Conservation (phyloP, 92 coral and sea anemone genomes). For the Anthopleura xanthogrammica region DNA sequence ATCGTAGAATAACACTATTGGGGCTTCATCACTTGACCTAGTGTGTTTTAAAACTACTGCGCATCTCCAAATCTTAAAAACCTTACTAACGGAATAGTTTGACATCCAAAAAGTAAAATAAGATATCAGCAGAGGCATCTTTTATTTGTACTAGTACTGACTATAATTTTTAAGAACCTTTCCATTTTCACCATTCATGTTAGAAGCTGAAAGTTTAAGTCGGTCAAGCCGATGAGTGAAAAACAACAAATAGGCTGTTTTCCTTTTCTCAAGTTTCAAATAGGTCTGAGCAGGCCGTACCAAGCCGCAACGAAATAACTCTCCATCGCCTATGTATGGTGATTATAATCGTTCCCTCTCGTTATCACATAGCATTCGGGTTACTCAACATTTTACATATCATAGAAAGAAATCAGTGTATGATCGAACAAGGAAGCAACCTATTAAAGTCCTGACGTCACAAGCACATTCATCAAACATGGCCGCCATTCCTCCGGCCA, state of each 20-base stretch:
- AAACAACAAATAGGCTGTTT: neutral
- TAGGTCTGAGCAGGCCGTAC: no score
- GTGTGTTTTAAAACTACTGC: neutral
- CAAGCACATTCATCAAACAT: neutral
- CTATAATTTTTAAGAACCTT: no score
- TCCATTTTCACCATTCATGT: no score
- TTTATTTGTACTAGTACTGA: no score
- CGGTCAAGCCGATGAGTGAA: neutral
- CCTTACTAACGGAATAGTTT: no score
- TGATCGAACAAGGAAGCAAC: neutral
- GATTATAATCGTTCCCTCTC: no score
- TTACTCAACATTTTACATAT: neutral
- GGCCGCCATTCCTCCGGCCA: neutral
- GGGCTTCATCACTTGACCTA: neutral
- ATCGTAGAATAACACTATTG: neutral
- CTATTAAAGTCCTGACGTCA: neutral
- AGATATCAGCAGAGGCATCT: no score
- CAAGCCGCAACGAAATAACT: no score
- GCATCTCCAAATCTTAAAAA: neutral
- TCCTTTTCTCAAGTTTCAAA: neutral
- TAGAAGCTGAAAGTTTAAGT: neutral
- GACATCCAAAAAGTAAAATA: no score
- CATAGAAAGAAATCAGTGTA: neutral
- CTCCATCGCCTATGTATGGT: no score
- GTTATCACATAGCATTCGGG: neutral